Percentiles rank a stretch among this genome's conserved stretches.
These are phyloP conservation scores for Cirrhinus mrigala DNA, from an alignment of 2,797 vertebrate species.

Conservation along the genomic window DNA sequence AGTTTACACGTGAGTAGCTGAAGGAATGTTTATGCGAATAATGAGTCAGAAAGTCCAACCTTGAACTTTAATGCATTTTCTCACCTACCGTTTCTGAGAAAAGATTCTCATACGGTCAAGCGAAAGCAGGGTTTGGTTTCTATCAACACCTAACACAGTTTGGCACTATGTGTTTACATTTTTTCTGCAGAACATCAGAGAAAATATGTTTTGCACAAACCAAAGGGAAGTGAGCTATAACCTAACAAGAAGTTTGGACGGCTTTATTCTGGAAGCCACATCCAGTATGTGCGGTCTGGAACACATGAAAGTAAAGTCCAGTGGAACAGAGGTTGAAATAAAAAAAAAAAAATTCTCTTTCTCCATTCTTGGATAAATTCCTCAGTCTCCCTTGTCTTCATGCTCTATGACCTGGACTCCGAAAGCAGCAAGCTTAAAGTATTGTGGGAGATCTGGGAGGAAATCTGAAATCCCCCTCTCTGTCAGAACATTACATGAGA, in stretches of 20 bases:
- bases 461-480: slow-evolving; percentile 26
- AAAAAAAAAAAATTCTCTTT: background rate
- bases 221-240: slow-evolving; percentile 10
- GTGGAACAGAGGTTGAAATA: background rate
- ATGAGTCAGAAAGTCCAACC: slow-evolving; percentile 44
- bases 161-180: background rate
- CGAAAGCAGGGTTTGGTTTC: slow-evolving; percentile 1
- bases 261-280: slow-evolving; percentile 5
- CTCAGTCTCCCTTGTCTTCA: slow-evolving; percentile 6
- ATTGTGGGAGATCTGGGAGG: slow-evolving; percentile 14
- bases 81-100: background rate
- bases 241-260: background rate
- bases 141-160: slow-evolving; percentile 12
- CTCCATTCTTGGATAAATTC: background rate
- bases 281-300: slow-evolving; percentile 30
- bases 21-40: background rate
- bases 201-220: background rate
- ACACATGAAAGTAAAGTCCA: slow-evolving; percentile 2
- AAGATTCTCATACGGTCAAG: background rate
- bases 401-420: slow-evolving; percentile 33
- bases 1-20: slow-evolving; percentile 29
- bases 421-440: slow-evolving; percentile 11
- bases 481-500: slow-evolving; percentile 27
- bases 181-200: slow-evolving; percentile 1
- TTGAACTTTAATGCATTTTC: background rate